Evolutionary conservation across 35 echinoderm and acorn worm species (phyloP).

Genomic region (Apostichopus parvimensis): DNA sequence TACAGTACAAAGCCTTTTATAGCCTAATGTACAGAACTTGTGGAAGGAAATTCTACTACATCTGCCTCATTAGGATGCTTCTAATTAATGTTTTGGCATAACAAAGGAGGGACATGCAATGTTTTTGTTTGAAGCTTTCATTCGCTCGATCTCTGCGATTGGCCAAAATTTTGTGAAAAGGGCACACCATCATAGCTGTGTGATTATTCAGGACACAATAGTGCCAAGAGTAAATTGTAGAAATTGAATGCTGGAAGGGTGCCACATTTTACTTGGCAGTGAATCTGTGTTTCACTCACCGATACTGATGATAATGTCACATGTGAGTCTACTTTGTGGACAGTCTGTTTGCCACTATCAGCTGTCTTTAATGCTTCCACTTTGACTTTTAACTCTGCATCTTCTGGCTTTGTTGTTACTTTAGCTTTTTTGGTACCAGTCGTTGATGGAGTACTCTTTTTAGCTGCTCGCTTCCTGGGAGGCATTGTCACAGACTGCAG

Average conservation of each 20-base stretch:
- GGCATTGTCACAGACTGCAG: slow-evolving; percentile 3
- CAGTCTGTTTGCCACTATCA: slow-evolving; percentile 71
- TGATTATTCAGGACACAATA: too few species aligned
- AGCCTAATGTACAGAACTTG: not conserved
- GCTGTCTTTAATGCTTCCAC: slow-evolving; percentile 72
- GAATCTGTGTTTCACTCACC: not conserved
- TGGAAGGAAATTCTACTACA: not conserved
- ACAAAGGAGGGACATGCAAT: not conserved
- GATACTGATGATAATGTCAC: not conserved
- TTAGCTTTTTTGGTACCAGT: slow-evolving; percentile 6
- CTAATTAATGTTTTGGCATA: not conserved
- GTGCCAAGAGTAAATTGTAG: too few species aligned
- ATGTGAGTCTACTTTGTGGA: slow-evolving; percentile 51
- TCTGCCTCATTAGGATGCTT: not conserved
- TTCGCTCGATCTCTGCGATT: too few species aligned
- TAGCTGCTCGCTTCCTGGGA: slow-evolving; percentile 14
- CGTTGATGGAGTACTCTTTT: not conserved
- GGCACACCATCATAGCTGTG: not conserved
- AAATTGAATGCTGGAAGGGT: too few species aligned
- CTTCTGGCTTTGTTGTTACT: slow-evolving; percentile 35
- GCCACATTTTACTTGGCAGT: too few species aligned
- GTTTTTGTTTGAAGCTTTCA: not conserved
- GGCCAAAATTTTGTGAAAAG: too few species aligned
- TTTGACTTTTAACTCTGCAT: slow-evolving; percentile 59
- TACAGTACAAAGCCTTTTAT: too few species aligned